Evolutionary conservation across 2,113 vertebrate species (phyloP), one percentile per base, ranked within the genome.

Genomic region (Osmerus mordax): DNA sequence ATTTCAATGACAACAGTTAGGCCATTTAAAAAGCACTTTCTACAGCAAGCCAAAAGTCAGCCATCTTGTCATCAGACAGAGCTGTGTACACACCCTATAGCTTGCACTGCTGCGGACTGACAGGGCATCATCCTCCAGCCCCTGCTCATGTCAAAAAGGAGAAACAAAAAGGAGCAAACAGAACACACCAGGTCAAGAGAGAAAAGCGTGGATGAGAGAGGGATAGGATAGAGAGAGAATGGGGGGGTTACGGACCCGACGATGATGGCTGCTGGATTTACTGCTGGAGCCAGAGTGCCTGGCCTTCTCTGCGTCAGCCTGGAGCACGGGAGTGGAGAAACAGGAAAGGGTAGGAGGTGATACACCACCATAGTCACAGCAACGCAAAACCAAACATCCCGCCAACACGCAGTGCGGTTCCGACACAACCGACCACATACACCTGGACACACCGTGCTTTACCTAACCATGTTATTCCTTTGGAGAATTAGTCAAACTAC

Each of bases 301-400:
- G 89, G 95, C 95, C 86, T 93, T 95, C 82, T 98, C 96, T 73
- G 95, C 81, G 86, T 98, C 96, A 89, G 96, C 97, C 97, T 98
- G 85, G 84, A 82, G 83, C 81, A 82, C 83, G 84, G 91, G 82
- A 80, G 80, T 83, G 62, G 67, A 9, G 81, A 74, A 65, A 41
- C 84, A 89, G 90, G 87, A 89, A 54, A 13, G 36, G 13, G 70
- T 54, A 25, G 7, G 58, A 13, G 71, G 29, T 61, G 72, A 65
- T 82, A 69, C 52, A 67, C 28, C 19, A 58, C 8, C 21, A 12
- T 14, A 25, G 62, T 16, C 2, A 29, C 8, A 56, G 54, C 41
- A 47, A 18, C 32, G 53, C 53, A 78, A 75, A 36, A 15, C 60
- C 69, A 52, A 65, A 75, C 65, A 41, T 80, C 80, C 78, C 7